These are phyloP conservation scores for Heliconius ethilla DNA, from an alignment of 2,888 invertebrate genomes.

Conservation along the genomic window DNA sequence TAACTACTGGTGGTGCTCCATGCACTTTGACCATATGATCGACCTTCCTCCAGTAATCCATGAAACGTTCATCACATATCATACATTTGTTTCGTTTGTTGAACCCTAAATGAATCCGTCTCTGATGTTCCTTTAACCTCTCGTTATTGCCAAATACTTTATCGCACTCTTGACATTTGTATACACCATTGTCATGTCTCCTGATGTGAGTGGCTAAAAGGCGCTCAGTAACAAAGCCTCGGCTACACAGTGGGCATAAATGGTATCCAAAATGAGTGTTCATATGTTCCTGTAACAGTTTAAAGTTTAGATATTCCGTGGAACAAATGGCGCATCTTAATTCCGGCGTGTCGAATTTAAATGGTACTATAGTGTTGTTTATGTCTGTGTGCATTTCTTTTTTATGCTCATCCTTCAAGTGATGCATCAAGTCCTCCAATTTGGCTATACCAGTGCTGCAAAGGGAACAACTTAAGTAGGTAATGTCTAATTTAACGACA, in stretches of 20 bases:
- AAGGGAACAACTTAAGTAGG: conserved; percentile 56
- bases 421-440: conserved; percentile 54
- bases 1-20: conserved; percentile 53
- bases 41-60: conserved; percentile 61
- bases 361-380: conserved; percentile 63
- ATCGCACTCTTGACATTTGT: conserved; percentile 59
- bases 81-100: conserved; percentile 57
- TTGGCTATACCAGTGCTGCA: conserved; percentile 52
- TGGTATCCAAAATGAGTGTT: conserved; percentile 63
- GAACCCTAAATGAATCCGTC: conserved; percentile 49
- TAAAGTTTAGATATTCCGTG: conserved; percentile 56
- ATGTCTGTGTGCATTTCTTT: conserved; percentile 54
- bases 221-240: conserved; percentile 56
- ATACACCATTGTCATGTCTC: conserved; percentile 57
- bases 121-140: conserved; percentile 49
- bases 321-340: conserved; percentile 60
- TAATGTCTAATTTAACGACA: conserved; percentile 62
- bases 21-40: conserved; percentile 63
- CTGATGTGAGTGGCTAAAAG: conserved; percentile 53
- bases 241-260: conserved; percentile 58
- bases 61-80: conserved; percentile 56
- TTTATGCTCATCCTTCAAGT: conserved; percentile 53
- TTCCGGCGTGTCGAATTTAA: conserved; percentile 61
- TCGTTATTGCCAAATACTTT: conserved; percentile 54
- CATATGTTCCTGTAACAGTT: conserved; percentile 66